Percentiles rank a stretch among this genome's conserved stretches.
phyloP scores from a whole-genome alignment of 2,797 vertebrate genomes.

The Coccyzus lansbergi region DNA sequence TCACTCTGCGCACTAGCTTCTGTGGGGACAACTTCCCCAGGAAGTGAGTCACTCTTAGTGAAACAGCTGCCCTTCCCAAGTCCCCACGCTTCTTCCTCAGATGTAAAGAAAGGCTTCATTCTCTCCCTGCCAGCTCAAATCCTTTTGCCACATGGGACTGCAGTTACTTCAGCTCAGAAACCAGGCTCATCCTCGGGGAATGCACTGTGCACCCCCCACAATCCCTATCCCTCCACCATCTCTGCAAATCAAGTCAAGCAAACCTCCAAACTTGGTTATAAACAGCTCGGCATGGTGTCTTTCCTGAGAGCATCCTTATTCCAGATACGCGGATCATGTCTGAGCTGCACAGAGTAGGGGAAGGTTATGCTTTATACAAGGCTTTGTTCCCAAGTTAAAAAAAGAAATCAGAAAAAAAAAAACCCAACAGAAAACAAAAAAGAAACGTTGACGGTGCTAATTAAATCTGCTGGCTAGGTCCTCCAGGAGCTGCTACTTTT shows the following conservation, averaged over 20 bases:
- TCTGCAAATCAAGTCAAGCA: not conserved
- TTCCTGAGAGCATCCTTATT: not conserved
- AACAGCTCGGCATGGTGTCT: not conserved
- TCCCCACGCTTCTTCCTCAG: not conserved
- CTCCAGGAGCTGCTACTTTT: not conserved
- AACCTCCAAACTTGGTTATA: not conserved
- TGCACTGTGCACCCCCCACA: accelerated
- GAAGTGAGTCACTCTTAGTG: constrained; percentile 51
- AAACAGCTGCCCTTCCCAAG: not conserved
- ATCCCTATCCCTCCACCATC: not conserved
- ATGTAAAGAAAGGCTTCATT: not conserved
- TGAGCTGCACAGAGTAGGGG: not conserved
- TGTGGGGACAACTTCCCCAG: not conserved
- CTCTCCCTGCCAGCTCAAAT: not conserved
- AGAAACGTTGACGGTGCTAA: not conserved
- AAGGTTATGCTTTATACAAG: not conserved
- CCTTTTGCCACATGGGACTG: not conserved
- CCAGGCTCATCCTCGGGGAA: not conserved
- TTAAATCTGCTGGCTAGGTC: constrained; percentile 26
- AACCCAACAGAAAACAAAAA: not conserved
- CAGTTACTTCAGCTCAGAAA: not conserved
- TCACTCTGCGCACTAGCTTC: not conserved
- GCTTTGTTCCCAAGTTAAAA: not conserved
- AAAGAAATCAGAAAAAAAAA: not conserved
- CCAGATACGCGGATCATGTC: not conserved